Evolutionary conservation across 2,113 vertebrate species (phyloP).

Genomic region (Ursus arctos): DNA sequence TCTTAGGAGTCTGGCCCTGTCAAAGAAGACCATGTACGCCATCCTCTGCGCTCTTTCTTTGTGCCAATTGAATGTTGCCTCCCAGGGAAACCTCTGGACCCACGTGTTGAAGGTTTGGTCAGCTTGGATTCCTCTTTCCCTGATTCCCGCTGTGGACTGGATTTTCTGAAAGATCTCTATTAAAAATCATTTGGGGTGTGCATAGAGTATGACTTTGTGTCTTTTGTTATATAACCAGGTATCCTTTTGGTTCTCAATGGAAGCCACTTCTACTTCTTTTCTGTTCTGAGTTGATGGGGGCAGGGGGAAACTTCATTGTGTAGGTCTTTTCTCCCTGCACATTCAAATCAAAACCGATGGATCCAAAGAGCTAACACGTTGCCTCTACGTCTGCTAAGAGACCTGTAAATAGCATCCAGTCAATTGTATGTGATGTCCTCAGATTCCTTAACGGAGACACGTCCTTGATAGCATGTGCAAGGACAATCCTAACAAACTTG

Average conservation of each 20-base stretch:
- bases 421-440: not conserved
- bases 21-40: not conserved
- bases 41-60: not conserved
- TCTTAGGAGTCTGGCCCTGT: not conserved
- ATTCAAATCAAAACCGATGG: not conserved
- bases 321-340: not conserved
- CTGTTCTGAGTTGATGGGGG: not conserved
- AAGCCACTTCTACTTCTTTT: not conserved
- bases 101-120: not conserved
- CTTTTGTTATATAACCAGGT: not conserved
- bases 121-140: not conserved
- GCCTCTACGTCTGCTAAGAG: not conserved
- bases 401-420: not conserved
- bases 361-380: not conserved
- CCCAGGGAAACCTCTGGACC: not conserved
- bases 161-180: not conserved
- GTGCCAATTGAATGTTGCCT: not conserved
- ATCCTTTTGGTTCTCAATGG: not conserved
- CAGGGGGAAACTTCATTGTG: not conserved
- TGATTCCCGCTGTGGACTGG: not conserved
- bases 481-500: not conserved
- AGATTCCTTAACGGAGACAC: not conserved
- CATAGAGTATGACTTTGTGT: not conserved
- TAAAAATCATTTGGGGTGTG: not conserved
- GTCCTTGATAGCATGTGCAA: not conserved